Evolutionary conservation across 2,888 invertebrate genomes (phyloP).

Genomic region (Germaria angustata): DNA sequence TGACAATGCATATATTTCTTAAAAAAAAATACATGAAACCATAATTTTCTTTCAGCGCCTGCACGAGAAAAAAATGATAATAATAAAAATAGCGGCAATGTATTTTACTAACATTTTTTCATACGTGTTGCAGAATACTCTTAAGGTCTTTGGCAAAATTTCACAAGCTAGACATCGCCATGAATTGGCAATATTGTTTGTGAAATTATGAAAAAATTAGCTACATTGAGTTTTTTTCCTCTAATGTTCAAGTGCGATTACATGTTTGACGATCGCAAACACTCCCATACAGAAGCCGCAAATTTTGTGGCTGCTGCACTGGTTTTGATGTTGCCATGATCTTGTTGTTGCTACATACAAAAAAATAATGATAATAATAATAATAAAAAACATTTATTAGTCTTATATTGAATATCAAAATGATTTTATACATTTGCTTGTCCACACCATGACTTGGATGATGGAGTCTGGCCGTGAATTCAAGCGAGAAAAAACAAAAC

Average conservation of each 20-base stretch:
- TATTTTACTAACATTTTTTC: conserved; percentile 16
- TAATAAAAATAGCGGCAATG: too few species aligned
- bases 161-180: conserved; percentile 12
- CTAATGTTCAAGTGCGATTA: conserved; percentile 27
- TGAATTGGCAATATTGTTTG: conserved; percentile 44
- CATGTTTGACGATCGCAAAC: conserved; percentile 25
- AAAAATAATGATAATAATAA: neutral
- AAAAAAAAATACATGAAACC: too few species aligned
- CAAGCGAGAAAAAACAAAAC: neutral
- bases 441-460: conserved; percentile 40
- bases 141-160: neutral
- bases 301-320: neutral
- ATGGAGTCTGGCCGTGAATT: conserved; percentile 28
- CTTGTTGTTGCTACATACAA: conserved; percentile 42
- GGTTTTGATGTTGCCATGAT: conserved; percentile 39
- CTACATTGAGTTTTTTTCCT: conserved; percentile 33
- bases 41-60: too few species aligned
- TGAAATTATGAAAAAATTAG: conserved; percentile 57
- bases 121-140: neutral
- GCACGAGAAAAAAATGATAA: too few species aligned
- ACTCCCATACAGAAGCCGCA: conserved; percentile 49
- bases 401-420: conserved; percentile 56
- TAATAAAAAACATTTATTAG: conserved; percentile 17
- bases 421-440: conserved; percentile 44
- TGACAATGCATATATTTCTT: too few species aligned